Base-by-base conservation (phyloP, 64 coral and sea anemone species). In the Cladopsammia gracilis region DNA sequence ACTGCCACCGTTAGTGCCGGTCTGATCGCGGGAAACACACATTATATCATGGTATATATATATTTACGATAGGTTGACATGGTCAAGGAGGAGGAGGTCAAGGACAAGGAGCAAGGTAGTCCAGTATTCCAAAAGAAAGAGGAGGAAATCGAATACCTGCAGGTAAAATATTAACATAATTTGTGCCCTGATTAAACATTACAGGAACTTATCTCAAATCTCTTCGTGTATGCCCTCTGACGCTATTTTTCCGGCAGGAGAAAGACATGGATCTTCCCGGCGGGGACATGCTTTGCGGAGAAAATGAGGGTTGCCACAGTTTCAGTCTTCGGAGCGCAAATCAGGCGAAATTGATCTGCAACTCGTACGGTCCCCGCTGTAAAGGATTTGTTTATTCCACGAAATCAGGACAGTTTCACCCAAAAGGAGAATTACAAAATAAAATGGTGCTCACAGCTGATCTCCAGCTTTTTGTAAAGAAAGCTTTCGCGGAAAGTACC, bases 301-400 rank as follows among this genome's bases (percentile, higher is more conserved):
- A 11, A 10, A 64, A 92, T 24, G 67, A 75, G 73, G 76, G 14
- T 64, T 92, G 90, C 51, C 54, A 60, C 22, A 53, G 25, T 23
- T 65, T 83, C 44, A 60, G 7, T 8, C 8, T 64, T 13, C 57
- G 16, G 4, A 64, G 56, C 5, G 25, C 62, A 10, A 70, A 83
- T 11, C n/a, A 52, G 1, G 90, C 90, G 7, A 58, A 92, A 62
- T 59, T 25, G 7, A 60, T 92, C 9, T 92, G 90, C 22, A 83
- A 60, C 25, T 50, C 44, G 44, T 85, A 75, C 48, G 90, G 90
- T 58, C 24, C 69, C 10, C 90, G 79, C 16, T 92, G 90, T 48
- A 92, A 92, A 73, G 90, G 90, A 20, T 92, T 92, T 62, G 90
- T 92, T 62, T 92, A 92, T 64, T 49, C 71, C 24, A 2, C 47